Evolutionary conservation across 1,140 invertebrate species (phyloP).

Genomic region (Pygmarrhopalites habei): DNA sequence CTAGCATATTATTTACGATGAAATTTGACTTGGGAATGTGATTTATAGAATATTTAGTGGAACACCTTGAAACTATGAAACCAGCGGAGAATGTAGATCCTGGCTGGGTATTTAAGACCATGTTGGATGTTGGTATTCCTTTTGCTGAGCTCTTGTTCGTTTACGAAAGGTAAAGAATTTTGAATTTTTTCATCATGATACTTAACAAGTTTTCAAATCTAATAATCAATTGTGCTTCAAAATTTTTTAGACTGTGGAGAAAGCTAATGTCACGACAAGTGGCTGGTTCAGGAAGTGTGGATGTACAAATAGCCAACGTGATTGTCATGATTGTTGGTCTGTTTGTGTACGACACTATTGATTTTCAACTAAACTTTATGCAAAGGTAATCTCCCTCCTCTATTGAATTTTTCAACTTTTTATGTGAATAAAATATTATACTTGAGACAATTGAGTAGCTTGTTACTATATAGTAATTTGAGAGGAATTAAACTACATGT

Average conservation of each 20-base stretch:
- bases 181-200: no score
- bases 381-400: no score
- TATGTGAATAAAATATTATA: no score
- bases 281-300: constrained; percentile 10
- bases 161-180: constrained; percentile 36
- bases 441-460: no score
- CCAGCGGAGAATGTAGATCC: constrained; percentile 29
- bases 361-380: not conserved
- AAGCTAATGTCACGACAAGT: constrained; percentile 11
- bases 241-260: constrained; percentile 32
- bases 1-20: no score
- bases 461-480: no score
- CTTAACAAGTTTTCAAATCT: no score
- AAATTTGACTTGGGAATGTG: not conserved
- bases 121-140: constrained; percentile 33
- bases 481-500: not conserved
- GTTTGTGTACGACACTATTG: constrained; percentile 20
- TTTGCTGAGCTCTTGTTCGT: constrained; percentile 28
- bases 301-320: constrained; percentile 31
- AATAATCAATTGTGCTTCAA: no score
- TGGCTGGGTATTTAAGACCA: constrained; percentile 35
- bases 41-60: constrained; percentile 34
- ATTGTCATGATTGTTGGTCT: constrained; percentile 30
- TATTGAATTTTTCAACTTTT: no score
- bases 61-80: constrained; percentile 37